A percentile compares a stretch with the other conserved stretches of the same genome.
Conservation (phyloP, 2,113 vertebrate species). For the Calyptommatus sinebrachiatus region DNA sequence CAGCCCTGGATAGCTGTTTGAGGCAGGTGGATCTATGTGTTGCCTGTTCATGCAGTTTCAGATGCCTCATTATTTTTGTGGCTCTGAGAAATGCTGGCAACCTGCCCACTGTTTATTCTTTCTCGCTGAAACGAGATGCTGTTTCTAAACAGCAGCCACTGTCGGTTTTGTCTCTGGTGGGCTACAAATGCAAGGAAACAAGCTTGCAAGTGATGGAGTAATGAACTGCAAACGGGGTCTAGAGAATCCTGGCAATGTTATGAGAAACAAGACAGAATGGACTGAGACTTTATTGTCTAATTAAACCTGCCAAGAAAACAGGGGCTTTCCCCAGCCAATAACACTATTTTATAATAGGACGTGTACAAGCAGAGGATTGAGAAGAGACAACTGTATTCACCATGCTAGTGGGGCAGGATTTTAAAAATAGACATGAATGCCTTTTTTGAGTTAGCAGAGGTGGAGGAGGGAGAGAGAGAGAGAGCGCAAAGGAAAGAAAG, state of each 20-base stretch:
- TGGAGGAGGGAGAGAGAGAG: background rate
- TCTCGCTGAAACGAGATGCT: background rate
- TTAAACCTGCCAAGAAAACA: constrained; percentile 61
- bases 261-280: constrained; percentile 57
- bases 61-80: background rate
- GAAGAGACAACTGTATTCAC: constrained; percentile 52
- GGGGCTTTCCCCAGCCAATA: constrained; percentile 61
- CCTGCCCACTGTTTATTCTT: background rate
- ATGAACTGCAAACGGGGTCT: constrained; percentile 58
- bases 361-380: constrained; percentile 48
- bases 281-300: constrained; percentile 56
- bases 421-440: constrained; percentile 65
- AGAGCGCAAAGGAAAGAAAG: background rate
- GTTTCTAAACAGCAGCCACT: background rate
- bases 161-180: background rate
- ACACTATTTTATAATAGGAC: constrained; percentile 61
- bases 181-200: constrained; percentile 20
- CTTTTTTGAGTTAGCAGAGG: constrained; percentile 38
- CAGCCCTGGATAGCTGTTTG: background rate
- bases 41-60: background rate
- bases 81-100: background rate
- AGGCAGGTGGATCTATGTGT: background rate
- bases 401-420: constrained; percentile 51
- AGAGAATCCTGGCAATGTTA: constrained; percentile 49
- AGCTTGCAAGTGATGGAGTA: constrained; percentile 50